A percentile compares a stretch with the other conserved stretches of the same genome.
Evolutionary conservation across 2,797 vertebrate genomes (phyloP).

Genomic region (Babyrousa celebensis): DNA sequence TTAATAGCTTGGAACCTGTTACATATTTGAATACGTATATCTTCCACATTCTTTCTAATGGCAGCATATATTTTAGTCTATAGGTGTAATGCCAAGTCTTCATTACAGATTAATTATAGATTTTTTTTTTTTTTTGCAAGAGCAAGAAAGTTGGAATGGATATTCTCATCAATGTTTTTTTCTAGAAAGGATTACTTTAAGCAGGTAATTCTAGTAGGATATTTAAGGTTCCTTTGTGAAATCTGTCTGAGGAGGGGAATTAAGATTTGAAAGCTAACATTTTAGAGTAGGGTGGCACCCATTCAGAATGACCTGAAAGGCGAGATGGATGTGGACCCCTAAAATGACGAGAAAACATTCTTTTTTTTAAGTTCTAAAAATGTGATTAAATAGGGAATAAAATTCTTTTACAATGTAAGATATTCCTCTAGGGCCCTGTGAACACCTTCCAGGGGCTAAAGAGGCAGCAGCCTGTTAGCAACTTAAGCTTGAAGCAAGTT

Average conservation of each 20-base stretch:
- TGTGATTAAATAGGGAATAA: constrained; percentile 17
- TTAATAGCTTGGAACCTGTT: neutral
- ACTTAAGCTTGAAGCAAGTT: neutral
- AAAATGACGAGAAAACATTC: neutral
- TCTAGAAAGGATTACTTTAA: neutral
- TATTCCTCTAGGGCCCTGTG: neutral
- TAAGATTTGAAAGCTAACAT: neutral
- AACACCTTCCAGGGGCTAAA: neutral
- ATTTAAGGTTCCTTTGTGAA: constrained; percentile 17
- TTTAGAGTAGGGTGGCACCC: neutral
- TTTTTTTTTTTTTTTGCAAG: neutral
- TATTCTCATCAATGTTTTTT: constrained; percentile 3
- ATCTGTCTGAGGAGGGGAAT: neutral
- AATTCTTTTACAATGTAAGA: neutral
- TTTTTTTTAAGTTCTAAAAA: constrained; percentile 47
- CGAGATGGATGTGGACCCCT: neutral
- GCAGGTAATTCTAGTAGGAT: neutral
- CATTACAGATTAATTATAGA: constrained; percentile 9
- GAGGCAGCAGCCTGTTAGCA: neutral
- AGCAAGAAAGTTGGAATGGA: constrained; percentile 24
- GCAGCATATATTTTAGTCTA: constrained; percentile 2
- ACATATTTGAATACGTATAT: neutral
- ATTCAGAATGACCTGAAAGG: constrained; percentile 48
- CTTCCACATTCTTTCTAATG: neutral
- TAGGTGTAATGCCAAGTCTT: neutral